Evolutionary conservation across 1,140 invertebrate species (phyloP).

Genomic region (Tribolium castaneum): DNA sequence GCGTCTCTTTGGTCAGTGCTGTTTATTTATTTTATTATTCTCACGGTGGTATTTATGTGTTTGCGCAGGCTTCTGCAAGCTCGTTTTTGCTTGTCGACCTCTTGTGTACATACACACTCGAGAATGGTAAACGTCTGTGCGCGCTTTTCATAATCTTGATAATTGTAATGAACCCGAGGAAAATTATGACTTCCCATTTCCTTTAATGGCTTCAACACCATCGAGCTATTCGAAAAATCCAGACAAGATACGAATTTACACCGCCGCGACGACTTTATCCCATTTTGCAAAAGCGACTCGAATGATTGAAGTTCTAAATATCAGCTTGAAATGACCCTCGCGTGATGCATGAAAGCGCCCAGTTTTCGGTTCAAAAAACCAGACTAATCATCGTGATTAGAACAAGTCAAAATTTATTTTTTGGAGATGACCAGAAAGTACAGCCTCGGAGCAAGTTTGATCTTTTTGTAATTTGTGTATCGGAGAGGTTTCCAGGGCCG

Average conservation of each 20-base stretch:
- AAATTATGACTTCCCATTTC: constrained; percentile 17
- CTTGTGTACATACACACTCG: background rate
- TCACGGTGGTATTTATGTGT: constrained; percentile 19
- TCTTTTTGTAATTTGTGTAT: background rate
- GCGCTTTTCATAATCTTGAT: constrained; percentile 36
- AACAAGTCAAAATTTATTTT: background rate
- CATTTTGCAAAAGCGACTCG: background rate
- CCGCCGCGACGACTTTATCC: background rate
- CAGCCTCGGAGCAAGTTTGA: background rate
- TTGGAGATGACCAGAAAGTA: background rate
- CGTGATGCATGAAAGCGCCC: background rate
- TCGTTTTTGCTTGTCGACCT: background rate
- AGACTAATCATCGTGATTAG: constrained; percentile 3
- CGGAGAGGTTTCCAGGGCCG: background rate
- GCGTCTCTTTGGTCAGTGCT: constrained; percentile 18
- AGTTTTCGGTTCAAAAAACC: background rate
- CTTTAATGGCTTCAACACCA: background rate
- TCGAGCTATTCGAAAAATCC: background rate
- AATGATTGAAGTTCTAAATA: constrained; percentile 16
- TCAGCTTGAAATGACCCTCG: background rate
- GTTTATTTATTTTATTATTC: constrained; percentile 29
- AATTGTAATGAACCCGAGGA: constrained; percentile 32
- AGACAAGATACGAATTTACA: background rate
- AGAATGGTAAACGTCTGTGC: background rate
- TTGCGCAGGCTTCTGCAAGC: constrained; percentile 24